A percentile compares a stretch with the other conserved stretches of the same genome.
phyloP scores from a whole-genome alignment of 1,140 invertebrate species.

The Belonocnema kinseyi region DNA sequence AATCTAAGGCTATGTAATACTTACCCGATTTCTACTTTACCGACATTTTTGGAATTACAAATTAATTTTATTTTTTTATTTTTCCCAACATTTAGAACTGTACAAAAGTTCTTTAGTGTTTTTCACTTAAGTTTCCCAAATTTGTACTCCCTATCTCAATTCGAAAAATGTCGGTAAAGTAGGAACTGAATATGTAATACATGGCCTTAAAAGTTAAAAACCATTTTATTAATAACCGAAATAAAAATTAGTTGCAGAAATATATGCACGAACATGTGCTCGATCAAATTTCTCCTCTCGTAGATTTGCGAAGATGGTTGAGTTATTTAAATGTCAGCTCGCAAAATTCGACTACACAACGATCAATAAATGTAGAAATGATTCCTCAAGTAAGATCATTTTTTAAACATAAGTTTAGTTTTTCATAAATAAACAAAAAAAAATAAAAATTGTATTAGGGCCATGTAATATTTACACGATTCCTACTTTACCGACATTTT shows the following conservation, averaged over 20 bases:
- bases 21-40: no score
- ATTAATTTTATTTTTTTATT: not conserved
- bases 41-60: not conserved
- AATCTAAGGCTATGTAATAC: not conserved
- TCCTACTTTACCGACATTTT: no score
- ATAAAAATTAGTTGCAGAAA: constrained; percentile 75
- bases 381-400: constrained; percentile 71
- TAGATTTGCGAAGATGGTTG: constrained; percentile 84
- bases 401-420: constrained; percentile 6
- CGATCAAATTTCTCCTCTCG: constrained; percentile 85
- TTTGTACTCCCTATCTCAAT: no score
- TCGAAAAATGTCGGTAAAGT: not conserved
- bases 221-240: not conserved
- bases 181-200: no score
- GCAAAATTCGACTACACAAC: constrained; percentile 57
- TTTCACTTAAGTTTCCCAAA: no score
- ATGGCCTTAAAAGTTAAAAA: not conserved
- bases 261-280: constrained; percentile 80
- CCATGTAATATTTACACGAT: no score
- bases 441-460: no score
- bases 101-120: no score
- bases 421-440: not conserved
- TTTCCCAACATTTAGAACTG: not conserved
- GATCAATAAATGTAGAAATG: constrained; percentile 77
- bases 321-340: constrained; percentile 72